Evolutionary conservation across 37 sponge, comb jelly and placozoan species (phyloP), one percentile per base, ranked within the genome.

Genomic region (Cliona cf. orientalis): DNA sequence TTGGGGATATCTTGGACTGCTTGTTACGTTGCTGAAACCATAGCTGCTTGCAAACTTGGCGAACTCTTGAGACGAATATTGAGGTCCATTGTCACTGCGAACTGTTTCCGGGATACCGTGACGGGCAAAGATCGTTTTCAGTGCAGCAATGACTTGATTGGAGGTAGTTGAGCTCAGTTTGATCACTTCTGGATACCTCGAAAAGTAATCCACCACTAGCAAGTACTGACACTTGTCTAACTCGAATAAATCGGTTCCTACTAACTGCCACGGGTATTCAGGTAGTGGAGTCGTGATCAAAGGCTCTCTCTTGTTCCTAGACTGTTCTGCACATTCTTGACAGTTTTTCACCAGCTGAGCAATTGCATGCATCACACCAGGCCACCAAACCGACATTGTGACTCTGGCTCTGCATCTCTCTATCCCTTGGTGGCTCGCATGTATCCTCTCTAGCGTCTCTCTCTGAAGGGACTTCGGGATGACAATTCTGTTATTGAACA

Each of bases 41-140:
- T 25, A 62, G 6, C 35, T 69, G 69, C 42, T 33, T 19, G 82
- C 75, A 38, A 85, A 85, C 1, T 74, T 63, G 1, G 29, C 29
- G 17, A 87, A 63, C 26, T 80, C 76, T 41, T 46, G 11, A 32
- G 83, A 81, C 21, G 38, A 12, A 75, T 58, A 88, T 46, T 88
- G 89, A 26, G 89, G 76, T 12, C 88, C 88, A 71, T 88, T 88
- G 57, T 87, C 59, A 25, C 75, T 74, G 26, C 36, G 6, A 37
- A 74, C 39, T 2, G 36, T 32, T 74, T 56, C 59, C 4, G 75
- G 75, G 19, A 74, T 74, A 2, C 75, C 75, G 58, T 58, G 60
- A 21, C 75, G 12, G 6, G 75, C 35, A 25, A 74, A 74, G 4
- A 58, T 34, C 14, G 60, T 6, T 58, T 74, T 56, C 23, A 74